These are phyloP conservation scores for Leucophenga montana DNA, from an alignment of 2,888 invertebrate species.

Conservation along the genomic window DNA sequence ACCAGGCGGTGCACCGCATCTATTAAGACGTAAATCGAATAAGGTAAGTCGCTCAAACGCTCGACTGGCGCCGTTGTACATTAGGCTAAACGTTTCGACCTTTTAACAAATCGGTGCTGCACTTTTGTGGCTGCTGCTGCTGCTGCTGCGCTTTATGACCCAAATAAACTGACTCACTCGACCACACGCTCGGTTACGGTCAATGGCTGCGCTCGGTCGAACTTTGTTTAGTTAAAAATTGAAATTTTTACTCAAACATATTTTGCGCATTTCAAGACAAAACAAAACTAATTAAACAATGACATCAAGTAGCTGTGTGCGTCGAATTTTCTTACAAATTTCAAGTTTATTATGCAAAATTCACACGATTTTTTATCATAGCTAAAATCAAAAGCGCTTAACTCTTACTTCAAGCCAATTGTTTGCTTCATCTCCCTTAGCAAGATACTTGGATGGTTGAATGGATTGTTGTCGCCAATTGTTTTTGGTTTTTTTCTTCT, in stretches of 20 bases:
- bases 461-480: conserved; percentile 10
- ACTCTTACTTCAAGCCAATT: neutral
- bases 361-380: conserved; percentile 51
- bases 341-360: conserved; percentile 59
- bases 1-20: conserved; percentile 76
- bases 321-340: conserved; percentile 46
- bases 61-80: neutral
- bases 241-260: conserved; percentile 28
- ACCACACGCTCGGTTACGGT: conserved; percentile 5
- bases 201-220: conserved; percentile 2
- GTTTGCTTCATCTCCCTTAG: neutral
- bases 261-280: conserved; percentile 32
- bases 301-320: conserved; percentile 21
- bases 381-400: neutral
- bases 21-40: conserved; percentile 64
- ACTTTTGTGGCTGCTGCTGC: conserved; percentile 23
- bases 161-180: neutral
- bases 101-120: neutral
- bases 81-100: conserved; percentile 11
- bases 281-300: conserved; percentile 48
- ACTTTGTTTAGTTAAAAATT: neutral
- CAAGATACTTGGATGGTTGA: neutral
- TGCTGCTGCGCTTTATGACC: conserved; percentile 11
- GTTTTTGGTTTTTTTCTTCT: neutral
- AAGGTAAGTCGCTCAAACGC: conserved; percentile 63